These are phyloP conservation scores for Spialia ferax DNA, from an alignment of 2,888 invertebrate species.

Conservation along the genomic window DNA sequence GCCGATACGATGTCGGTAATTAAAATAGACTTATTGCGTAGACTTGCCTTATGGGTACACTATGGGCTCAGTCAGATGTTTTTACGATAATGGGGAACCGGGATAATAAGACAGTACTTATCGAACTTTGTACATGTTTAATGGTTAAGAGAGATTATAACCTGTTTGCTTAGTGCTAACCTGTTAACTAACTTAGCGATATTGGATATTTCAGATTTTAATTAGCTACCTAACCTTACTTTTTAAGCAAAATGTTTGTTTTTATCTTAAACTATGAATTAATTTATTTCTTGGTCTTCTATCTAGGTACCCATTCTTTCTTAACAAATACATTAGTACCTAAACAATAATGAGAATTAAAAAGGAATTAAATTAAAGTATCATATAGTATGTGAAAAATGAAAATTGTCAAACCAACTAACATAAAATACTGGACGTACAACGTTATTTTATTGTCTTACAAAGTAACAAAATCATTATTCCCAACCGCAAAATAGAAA, in stretches of 20 bases:
- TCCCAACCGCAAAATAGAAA: conserved; percentile 6
- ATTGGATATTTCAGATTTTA: too few relatives aligned
- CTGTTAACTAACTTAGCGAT: too few relatives aligned
- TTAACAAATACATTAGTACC: too few relatives aligned
- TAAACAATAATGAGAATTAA: too few relatives aligned
- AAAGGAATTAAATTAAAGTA: too few relatives aligned
- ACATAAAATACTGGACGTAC: background rate
- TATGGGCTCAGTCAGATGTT: conserved; percentile 49
- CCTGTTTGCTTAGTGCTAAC: too few relatives aligned
- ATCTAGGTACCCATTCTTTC: too few relatives aligned
- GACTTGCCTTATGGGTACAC: conserved; percentile 54
- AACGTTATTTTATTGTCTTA: background rate
- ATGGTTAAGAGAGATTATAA: background rate
- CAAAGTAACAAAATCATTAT: conserved; percentile 23
- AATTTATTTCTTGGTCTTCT: too few relatives aligned
- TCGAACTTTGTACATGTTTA: conserved; percentile 5
- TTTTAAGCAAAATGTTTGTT: too few relatives aligned
- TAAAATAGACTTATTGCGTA: conserved; percentile 85
- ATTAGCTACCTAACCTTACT: too few relatives aligned
- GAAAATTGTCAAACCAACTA: background rate
- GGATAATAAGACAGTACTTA: conserved; percentile 16
- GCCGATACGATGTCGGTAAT: conserved; percentile 83
- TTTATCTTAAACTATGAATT: too few relatives aligned
- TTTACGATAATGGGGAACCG: conserved; percentile 38
- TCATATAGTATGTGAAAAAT: too few relatives aligned